Evolutionary conservation across 2,113 vertebrate genomes (phyloP).

Genomic region (Ailuropoda melanoleuca): DNA sequence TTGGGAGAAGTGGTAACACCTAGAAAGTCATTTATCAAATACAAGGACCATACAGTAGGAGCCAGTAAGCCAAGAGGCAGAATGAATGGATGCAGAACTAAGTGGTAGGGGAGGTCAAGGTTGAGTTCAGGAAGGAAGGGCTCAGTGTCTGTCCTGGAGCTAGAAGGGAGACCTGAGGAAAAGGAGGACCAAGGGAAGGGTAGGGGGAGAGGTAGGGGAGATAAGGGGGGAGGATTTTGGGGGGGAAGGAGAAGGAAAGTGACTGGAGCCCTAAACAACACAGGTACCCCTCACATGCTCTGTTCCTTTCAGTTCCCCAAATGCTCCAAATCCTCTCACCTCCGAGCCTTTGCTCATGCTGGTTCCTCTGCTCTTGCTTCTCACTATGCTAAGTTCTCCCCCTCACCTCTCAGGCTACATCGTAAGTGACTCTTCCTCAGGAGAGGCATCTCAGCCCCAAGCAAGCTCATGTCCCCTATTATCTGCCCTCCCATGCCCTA

Average conservation of each 20-base stretch:
- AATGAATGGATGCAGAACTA: not conserved
- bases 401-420: not conserved
- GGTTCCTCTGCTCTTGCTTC: not conserved
- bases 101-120: not conserved
- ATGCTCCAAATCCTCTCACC: too few species aligned
- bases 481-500: not conserved
- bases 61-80: not conserved
- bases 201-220: not conserved
- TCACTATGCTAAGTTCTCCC: not conserved
- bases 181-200: not conserved
- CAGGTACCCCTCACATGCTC: not conserved
- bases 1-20: not conserved
- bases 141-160: not conserved
- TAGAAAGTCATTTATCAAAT: not conserved
- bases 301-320: too few species aligned
- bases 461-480: not conserved
- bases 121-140: not conserved
- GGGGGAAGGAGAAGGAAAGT: not conserved
- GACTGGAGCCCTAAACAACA: rapidly evolving
- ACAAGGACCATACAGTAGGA: not conserved
- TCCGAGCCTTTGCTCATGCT: not conserved
- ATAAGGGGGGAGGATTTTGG: not conserved
- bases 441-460: not conserved
- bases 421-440: not conserved
- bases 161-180: not conserved